phyloP scores from a whole-genome alignment of 2,113 vertebrate species.

The Stigmatopora argus region DNA sequence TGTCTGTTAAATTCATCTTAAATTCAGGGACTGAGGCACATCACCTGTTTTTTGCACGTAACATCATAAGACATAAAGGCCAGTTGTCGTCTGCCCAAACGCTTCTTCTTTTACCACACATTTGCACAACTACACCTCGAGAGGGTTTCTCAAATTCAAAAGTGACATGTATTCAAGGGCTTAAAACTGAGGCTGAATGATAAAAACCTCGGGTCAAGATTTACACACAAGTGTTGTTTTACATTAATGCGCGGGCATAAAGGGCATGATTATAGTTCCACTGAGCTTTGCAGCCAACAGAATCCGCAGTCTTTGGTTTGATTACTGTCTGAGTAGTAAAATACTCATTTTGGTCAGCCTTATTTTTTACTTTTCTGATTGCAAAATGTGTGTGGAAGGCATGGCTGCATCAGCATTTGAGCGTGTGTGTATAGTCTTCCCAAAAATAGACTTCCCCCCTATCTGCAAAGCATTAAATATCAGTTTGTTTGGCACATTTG shows the following conservation, averaged over 20 bases:
- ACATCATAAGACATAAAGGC: constrained; percentile 4
- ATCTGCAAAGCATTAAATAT: constrained; percentile 34
- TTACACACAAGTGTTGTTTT: constrained; percentile 56
- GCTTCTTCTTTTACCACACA: background rate
- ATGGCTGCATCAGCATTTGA: background rate
- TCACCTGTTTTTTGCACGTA: constrained; percentile 33
- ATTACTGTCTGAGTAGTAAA: constrained; percentile 60
- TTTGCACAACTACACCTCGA: constrained; percentile 14
- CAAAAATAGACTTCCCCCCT: constrained; percentile 41
- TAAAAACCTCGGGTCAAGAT: constrained; percentile 48
- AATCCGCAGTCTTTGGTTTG: constrained; percentile 57
- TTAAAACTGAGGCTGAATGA: constrained; percentile 13
- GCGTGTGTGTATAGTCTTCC: constrained; percentile 8
- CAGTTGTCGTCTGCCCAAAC: constrained; percentile 16
- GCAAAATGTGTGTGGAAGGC: background rate
- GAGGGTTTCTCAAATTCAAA: constrained; percentile 14
- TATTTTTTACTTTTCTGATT: background rate
- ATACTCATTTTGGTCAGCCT: constrained; percentile 54
- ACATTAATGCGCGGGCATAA: constrained; percentile 33
- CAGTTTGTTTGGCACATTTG: constrained; percentile 44
- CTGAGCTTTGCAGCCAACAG: constrained; percentile 49
- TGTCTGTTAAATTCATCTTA: constrained; percentile 32
- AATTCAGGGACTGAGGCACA: constrained; percentile 26
- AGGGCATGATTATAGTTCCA: constrained; percentile 41
- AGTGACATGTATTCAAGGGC: constrained; percentile 9